These are phyloP conservation scores for Rhyacophila evoluta DNA, from an alignment of 2,888 invertebrate species.

Conservation along the genomic window DNA sequence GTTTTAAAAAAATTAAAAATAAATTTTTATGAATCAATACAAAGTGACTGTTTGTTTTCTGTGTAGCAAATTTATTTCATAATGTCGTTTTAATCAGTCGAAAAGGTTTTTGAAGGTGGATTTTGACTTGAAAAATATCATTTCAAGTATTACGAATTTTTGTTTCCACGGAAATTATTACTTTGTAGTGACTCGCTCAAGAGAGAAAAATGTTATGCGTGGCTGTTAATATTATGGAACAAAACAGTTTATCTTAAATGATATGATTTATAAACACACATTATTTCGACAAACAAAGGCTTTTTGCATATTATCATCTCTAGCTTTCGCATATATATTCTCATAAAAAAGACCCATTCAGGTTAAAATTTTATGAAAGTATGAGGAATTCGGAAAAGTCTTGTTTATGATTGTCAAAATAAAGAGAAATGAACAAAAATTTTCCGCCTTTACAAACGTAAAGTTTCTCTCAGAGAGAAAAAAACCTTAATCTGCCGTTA, in stretches of 20 bases:
- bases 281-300: constrained; percentile 22
- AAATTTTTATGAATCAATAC: no score
- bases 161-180: no score
- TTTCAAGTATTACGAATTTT: no score
- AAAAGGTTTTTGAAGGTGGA: no score
- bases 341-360: constrained; percentile 23
- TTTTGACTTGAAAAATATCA: no score
- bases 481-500: constrained; percentile 1
- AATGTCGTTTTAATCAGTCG: no score
- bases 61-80: no score
- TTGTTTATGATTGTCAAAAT: constrained; percentile 17
- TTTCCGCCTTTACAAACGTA: neutral
- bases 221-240: constrained; percentile 4
- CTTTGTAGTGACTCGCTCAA: neutral
- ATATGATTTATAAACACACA: constrained; percentile 19
- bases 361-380: constrained; percentile 26
- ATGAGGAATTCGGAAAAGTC: constrained; percentile 2
- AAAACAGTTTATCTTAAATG: constrained; percentile 22
- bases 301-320: constrained; percentile 4
- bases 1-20: no score
- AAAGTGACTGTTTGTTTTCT: no score
- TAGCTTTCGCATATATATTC: constrained; percentile 6
- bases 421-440: constrained; percentile 22
- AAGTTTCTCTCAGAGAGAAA: neutral
- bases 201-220: neutral